Percentiles rank a stretch among this genome's conserved stretches.
Conservation (phyloP, 92 coral and sea anemone species). For the Plumapathes pennacea region DNA sequence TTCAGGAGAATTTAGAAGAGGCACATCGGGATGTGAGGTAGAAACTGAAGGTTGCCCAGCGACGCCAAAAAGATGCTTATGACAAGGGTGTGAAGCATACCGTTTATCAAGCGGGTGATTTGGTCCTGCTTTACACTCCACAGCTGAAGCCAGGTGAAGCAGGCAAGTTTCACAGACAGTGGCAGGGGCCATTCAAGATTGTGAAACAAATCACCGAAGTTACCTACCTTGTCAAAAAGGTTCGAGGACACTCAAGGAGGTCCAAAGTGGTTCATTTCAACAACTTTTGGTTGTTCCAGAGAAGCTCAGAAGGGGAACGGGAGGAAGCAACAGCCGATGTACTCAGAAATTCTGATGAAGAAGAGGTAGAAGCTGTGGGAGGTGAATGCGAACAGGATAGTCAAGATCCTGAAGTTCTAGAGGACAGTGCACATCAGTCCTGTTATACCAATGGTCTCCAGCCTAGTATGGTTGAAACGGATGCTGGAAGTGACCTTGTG, state of each 20-base stretch:
- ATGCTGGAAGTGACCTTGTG: not conserved
- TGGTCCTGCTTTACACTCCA: slow-evolving; percentile 42
- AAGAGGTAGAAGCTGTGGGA: not conserved
- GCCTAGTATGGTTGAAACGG: not conserved
- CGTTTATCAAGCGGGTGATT: slow-evolving; percentile 41
- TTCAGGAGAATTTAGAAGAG: slow-evolving; percentile 3
- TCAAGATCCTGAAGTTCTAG: not conserved
- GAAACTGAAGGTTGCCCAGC: slow-evolving; percentile 49
- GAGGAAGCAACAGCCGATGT: not conserved
- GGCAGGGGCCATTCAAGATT: slow-evolving; percentile 43
- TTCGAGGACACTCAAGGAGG: not conserved
- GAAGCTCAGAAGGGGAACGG: not conserved
- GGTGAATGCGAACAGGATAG: not conserved
- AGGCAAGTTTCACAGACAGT: slow-evolving; percentile 43
- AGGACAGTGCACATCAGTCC: not conserved
- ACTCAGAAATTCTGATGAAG: not conserved
- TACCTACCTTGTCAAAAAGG: slow-evolving; percentile 25
- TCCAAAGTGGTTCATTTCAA: slow-evolving; percentile 28
- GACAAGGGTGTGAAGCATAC: slow-evolving; percentile 45
- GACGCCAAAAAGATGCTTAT: slow-evolving; percentile 54
- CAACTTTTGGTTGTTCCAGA: slow-evolving; percentile 20
- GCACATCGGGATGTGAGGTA: slow-evolving; percentile 41
- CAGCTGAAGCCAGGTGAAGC: slow-evolving; percentile 45
- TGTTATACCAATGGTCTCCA: not conserved
- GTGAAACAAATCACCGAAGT: slow-evolving; percentile 29